Evolutionary conservation across 2,797 vertebrate genomes (phyloP).

Genomic region (Sebastes goodei): DNA sequence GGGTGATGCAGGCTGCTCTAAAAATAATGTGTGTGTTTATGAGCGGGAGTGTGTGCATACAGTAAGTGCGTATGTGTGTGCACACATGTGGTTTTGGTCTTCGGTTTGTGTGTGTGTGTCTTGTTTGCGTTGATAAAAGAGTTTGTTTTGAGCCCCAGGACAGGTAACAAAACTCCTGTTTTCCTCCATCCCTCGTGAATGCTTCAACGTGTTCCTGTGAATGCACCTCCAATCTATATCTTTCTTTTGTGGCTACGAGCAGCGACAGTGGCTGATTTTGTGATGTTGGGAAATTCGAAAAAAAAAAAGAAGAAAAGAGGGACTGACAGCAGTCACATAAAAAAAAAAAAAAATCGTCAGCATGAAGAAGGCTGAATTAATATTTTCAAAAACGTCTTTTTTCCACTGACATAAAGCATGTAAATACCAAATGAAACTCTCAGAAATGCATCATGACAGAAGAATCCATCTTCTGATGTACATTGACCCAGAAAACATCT

Average conservation of each 20-base stretch:
- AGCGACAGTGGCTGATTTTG: background rate
- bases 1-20: conserved; percentile 29
- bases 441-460: conserved; percentile 16
- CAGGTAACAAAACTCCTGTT: conserved; percentile 14
- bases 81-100: background rate
- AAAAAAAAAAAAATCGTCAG: background rate
- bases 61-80: conserved; percentile 5
- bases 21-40: conserved; percentile 33
- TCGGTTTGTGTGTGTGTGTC: background rate
- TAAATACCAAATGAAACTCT: conserved; percentile 7
- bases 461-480: conserved; percentile 32
- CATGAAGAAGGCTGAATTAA: conserved; percentile 17
- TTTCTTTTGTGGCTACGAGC: background rate
- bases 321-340: conserved; percentile 23
- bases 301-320: background rate
- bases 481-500: conserved; percentile 36
- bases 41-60: background rate
- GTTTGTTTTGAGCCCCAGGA: conserved; percentile 45
- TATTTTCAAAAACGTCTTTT: conserved; percentile 6
- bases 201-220: background rate
- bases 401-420: conserved; percentile 1
- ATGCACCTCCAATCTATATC: conserved; percentile 6
- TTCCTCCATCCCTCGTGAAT: background rate
- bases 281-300: background rate
- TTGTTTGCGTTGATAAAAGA: conserved; percentile 14